Evolutionary conservation across 2,888 invertebrate genomes (phyloP), one percentile per base, ranked within the genome.

Genomic region (Amorpha juglandis): DNA sequence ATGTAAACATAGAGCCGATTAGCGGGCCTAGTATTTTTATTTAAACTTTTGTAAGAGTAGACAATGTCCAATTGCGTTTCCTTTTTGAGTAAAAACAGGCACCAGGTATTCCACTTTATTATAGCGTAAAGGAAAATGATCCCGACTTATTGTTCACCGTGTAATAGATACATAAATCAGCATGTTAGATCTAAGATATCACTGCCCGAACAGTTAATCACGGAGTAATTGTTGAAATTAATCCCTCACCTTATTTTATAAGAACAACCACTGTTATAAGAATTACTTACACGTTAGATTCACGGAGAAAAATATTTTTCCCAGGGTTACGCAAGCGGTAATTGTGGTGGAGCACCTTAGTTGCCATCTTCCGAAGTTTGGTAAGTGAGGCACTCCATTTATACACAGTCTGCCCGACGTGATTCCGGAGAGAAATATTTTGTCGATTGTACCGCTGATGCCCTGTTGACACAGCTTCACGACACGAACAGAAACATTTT

Each of bases 261-360:
- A 90, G 89, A 86, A 78, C 81, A 87, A 85, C 79, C 90, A 91
- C 89, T 91, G 87, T 88, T 84, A 84, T 90, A 88, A 89, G 82
- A 87, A 86, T 89, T 83, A 89, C 88, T 91, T 89, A 90, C 93
- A 93, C 93, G 92, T 92, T 92, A 92, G 92, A 93, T 93, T 93
- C 91, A 93, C 93, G 93, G 92, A 90, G 90, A 92, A 91, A 87
- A 92, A 93, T 93, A 92, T 93, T 93, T 93, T 93, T 86, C 92
- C 93, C 92, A 92, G 93, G 92, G 92, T 93, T 93, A 92, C 92
- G 92, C 92, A 92, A 92, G 92, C 93, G 93, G 93, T 93, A 92
- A 89, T 90, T 92, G 92, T 92, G 92, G 92, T 92, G 93, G 93
- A 92, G 92, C 88, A 92, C 93, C 93, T 93, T 92, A 92, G 87